These are phyloP conservation scores for Sinocyclocheilus grahami DNA, from an alignment of 2,113 vertebrate genomes.

Conservation along the genomic window DNA sequence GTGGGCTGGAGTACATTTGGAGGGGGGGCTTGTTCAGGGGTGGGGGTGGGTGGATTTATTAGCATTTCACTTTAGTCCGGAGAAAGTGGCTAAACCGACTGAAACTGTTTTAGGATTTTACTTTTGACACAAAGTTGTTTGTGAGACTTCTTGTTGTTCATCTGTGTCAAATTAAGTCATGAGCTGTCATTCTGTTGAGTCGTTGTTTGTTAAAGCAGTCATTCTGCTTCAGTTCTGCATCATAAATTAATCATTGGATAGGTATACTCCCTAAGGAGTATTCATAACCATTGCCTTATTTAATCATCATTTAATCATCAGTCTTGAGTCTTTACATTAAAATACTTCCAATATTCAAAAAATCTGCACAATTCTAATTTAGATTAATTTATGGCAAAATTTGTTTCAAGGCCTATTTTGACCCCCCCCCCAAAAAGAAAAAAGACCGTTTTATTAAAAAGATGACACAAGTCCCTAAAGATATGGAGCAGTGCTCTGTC, in stretches of 20 bases:
- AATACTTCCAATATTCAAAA: background rate
- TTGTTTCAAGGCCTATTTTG: too few relatives aligned
- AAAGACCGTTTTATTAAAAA: background rate
- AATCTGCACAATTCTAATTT: background rate
- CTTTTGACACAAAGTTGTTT: background rate
- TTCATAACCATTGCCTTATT: background rate
- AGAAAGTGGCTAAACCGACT: background rate
- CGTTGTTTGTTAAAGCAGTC: background rate
- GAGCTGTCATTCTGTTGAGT: background rate
- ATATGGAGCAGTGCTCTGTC: background rate
- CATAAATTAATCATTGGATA: constrained; percentile 10
- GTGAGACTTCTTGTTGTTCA: background rate
- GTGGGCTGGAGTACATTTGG: constrained; percentile 37
- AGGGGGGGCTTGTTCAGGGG: constrained; percentile 56
- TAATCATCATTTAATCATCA: background rate
- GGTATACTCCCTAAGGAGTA: background rate
- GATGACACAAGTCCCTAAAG: background rate
- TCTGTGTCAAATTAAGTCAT: background rate
- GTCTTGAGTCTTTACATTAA: background rate
- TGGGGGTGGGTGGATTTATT: constrained; percentile 54
- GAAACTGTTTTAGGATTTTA: background rate
- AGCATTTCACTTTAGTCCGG: constrained; percentile 12
- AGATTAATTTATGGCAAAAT: background rate
- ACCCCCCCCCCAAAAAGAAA: background rate
- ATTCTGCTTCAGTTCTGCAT: background rate